Conservation (phyloP, 64 coral and sea anemone species). For the Stichodactyla helianthus region DNA sequence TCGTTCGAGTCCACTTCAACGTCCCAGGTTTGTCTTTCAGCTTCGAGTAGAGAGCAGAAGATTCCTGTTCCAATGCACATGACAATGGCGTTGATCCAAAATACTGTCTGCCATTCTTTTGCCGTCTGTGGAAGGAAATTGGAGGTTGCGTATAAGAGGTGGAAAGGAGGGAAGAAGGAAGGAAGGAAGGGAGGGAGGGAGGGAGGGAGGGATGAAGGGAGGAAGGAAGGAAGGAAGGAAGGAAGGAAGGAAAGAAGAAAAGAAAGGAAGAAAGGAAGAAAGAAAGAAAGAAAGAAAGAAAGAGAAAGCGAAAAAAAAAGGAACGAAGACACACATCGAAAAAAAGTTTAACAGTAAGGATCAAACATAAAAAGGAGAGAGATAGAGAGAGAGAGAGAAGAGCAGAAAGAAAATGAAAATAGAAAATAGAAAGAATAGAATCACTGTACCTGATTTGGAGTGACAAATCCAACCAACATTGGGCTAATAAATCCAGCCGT, state of each 20-base stretch:
- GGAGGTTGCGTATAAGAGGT: background rate
- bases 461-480: constrained; percentile 78
- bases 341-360: background rate
- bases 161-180: background rate
- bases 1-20: constrained; percentile 1
- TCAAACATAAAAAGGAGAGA: background rate
- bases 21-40: constrained; percentile 73
- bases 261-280: background rate
- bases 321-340: background rate
- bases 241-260: too few relatives aligned
- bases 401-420: background rate
- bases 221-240: background rate
- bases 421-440: background rate
- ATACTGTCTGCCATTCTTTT: constrained; percentile 64
- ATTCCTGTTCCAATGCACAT: constrained; percentile 31
- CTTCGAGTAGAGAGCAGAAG: constrained; percentile 60
- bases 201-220: too few relatives aligned
- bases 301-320: background rate
- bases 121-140: constrained; percentile 33
- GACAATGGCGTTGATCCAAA: constrained; percentile 62
- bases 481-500: constrained; percentile 83
- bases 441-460: constrained; percentile 54
- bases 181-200: background rate
- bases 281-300: background rate
- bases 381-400: background rate